Evolutionary conservation across 1,140 invertebrate genomes (phyloP), one percentile per base, ranked within the genome.

Genomic region (Triops longicaudatus): DNA sequence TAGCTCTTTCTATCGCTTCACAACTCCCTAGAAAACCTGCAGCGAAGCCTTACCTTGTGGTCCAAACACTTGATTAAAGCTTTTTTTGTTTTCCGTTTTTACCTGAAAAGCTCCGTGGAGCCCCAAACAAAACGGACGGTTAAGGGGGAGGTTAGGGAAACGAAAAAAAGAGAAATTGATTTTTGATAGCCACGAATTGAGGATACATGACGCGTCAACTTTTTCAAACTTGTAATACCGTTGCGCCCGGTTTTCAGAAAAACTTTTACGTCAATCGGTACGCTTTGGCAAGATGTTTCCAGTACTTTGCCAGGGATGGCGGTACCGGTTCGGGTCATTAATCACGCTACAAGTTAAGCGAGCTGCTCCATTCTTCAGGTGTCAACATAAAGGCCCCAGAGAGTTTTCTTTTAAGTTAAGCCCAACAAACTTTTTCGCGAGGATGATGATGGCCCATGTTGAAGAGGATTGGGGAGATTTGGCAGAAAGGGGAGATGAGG

Each of bases 151-250:
- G 17, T 63, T n/a, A 63, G 50, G 14, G 22, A 10, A 63, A 63
- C 17, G 22, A 63, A 63, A 63, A 63, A 14, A 63, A 63, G 44
- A 63, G 44, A 63, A 63, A 63, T 63, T 63, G 50, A 63, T 63
- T 63, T 63, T 63, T 63, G 50, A 63, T 63, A 63, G 31, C 50
- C 50, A 10, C 14, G 50, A 63, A 63, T 63, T 10, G 50, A 37
- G 50, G 50, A 63, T 63, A 63, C 50, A 63, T 63, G 50, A 63
- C n/a, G 17, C 50, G 50, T 22, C 50, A 63, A 63, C 50, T 63
- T 63, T 63, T 37, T 37, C 31, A 37, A 17, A 63, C 50, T 63
- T 63, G 50, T 10, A 63, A 14, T 63, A 63, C 50, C 50, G 50
- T 63, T 63, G 50, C 50, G 50, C 50, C 14, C 22, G 50, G 14